Percentiles rank a stretch among this genome's conserved stretches.
Conservation (phyloP, 1,140 invertebrate genomes). For the Lasioglossum baleicum region DNA sequence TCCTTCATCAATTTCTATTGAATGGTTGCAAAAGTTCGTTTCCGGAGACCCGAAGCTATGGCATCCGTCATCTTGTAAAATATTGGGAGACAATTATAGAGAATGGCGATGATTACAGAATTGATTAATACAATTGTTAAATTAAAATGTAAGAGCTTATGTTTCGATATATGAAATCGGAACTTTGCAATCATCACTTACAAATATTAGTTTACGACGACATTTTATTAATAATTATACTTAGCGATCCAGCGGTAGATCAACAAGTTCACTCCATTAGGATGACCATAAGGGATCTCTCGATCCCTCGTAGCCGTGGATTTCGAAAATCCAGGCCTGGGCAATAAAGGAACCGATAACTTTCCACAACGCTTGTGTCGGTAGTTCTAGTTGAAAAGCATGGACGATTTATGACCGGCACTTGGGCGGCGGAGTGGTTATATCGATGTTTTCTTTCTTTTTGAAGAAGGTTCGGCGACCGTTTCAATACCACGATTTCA, state of each 20-base stretch:
- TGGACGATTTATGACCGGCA: not conserved
- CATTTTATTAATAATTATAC: too few relatives aligned
- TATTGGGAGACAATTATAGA: too few relatives aligned
- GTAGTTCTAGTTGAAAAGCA: not conserved
- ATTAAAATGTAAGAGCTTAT: too few relatives aligned
- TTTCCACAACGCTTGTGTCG: not conserved
- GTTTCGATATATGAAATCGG: too few relatives aligned
- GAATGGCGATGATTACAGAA: too few relatives aligned
- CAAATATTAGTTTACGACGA: too few relatives aligned
- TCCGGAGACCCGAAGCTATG: too few relatives aligned
- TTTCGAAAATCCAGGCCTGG: not conserved
- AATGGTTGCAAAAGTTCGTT: too few relatives aligned
- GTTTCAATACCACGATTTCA: constrained; percentile 22
- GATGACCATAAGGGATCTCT: not conserved
- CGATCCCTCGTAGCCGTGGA: not conserved
- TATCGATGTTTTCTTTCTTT: not conserved
- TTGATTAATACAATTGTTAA: too few relatives aligned
- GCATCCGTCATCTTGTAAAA: too few relatives aligned
- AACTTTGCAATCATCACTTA: too few relatives aligned
- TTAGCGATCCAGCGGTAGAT: not conserved
- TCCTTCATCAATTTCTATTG: too few relatives aligned
- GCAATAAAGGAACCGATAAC: constrained; percentile 5
- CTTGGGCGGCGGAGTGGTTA: not conserved
- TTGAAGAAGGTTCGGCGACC: not conserved
- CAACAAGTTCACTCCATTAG: constrained; percentile 12